phyloP scores from a whole-genome alignment of 2,797 vertebrate species.

The Pelochelys cantorii region DNA sequence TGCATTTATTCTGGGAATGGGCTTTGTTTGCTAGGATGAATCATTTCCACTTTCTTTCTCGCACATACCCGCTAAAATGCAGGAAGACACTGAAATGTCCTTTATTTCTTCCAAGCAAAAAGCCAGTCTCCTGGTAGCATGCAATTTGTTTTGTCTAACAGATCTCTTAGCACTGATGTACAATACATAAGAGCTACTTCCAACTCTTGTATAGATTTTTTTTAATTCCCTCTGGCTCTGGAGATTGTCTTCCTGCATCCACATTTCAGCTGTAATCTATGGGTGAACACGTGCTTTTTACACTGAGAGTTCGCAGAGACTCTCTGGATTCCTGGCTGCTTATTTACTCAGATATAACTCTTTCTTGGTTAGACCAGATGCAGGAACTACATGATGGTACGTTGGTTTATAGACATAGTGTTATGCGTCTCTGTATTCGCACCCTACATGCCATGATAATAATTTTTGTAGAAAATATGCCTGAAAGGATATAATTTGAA shows the following conservation, averaged over 20 bases:
- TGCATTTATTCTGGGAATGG: constrained; percentile 36
- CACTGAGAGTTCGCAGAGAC: neutral
- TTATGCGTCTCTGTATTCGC: neutral
- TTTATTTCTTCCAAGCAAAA: constrained; percentile 24
- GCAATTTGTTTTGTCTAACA: neutral
- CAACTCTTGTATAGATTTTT: constrained; percentile 2
- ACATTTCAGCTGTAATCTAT: neutral
- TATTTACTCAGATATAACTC: neutral
- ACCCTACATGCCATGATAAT: neutral
- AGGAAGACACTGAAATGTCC: neutral
- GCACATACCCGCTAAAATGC: neutral
- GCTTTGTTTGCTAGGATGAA: constrained; percentile 51
- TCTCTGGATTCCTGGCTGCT: neutral
- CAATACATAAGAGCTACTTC: constrained; percentile 11
- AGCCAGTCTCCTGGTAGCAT: neutral
- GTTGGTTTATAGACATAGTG: neutral
- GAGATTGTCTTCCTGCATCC: neutral
- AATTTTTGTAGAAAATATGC: neutral
- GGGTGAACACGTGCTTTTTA: neutral
- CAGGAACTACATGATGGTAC: neutral
- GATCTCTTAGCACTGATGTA: neutral
- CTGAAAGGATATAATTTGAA: neutral
- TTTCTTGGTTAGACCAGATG: neutral
- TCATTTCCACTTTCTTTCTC: constrained; percentile 34
- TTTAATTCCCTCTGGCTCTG: neutral